phyloP scores from a whole-genome alignment of 2,888 invertebrate genomes.

The Ichneumoninae sp. region DNA sequence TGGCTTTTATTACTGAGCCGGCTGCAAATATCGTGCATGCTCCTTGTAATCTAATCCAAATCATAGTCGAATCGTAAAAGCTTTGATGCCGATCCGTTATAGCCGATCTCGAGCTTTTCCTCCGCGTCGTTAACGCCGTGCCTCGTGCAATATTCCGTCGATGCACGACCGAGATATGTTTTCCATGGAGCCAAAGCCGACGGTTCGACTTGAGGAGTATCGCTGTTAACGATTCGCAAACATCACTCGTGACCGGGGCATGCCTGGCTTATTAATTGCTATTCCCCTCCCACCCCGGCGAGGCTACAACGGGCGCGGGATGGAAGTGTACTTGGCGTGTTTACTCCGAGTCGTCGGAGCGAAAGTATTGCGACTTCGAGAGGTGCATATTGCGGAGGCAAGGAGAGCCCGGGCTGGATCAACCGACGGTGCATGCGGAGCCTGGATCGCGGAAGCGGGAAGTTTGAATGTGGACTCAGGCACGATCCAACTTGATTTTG shows the following conservation, averaged over 20 bases:
- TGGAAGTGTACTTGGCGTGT: slow-evolving; percentile 11
- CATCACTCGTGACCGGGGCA: slow-evolving; percentile 27
- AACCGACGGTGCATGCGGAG: not conserved
- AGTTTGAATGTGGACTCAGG: not conserved
- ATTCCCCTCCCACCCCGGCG: not conserved
- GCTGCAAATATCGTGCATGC: slow-evolving; percentile 15
- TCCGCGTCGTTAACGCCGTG: not conserved
- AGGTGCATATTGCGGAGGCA: slow-evolving; percentile 4
- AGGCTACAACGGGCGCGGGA: not conserved
- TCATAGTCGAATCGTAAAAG: slow-evolving; percentile 14
- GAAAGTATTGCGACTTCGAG: slow-evolving; percentile 20
- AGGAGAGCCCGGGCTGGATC: not conserved
- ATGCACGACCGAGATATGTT: slow-evolving; percentile 6
- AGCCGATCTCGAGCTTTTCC: not conserved
- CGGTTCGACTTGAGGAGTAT: slow-evolving; percentile 12
- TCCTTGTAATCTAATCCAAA: slow-evolving; percentile 22
- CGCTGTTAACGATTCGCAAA: slow-evolving; percentile 55
- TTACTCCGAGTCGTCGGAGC: slow-evolving; percentile 5
- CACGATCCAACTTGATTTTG: not conserved
- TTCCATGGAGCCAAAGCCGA: not conserved
- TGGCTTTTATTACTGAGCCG: slow-evolving; percentile 16
- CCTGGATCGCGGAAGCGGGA: not conserved
- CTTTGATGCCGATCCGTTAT: slow-evolving; percentile 20
- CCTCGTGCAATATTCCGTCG: not conserved
- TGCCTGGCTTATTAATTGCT: slow-evolving; percentile 59